phyloP scores from a whole-genome alignment of 2,888 invertebrate species.

The Synergus laeviventris region DNA sequence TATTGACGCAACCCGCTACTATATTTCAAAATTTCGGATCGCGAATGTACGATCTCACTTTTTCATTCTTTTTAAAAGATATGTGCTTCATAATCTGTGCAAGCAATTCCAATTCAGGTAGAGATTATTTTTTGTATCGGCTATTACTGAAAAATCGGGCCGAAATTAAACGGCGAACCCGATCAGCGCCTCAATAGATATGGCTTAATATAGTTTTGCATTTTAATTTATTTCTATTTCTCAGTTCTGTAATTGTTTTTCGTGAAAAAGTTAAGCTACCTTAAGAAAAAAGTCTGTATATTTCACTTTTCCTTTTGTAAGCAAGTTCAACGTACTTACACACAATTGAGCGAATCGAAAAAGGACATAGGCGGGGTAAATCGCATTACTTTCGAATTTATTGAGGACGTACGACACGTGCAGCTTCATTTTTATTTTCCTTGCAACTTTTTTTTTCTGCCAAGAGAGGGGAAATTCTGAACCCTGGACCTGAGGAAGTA shows the following conservation, averaged over 20 bases:
- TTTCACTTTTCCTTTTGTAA: background rate
- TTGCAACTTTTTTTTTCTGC: constrained; percentile 43
- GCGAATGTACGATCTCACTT: constrained; percentile 44
- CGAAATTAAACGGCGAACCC: no score
- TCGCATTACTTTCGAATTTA: constrained; percentile 68
- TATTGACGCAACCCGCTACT: constrained; percentile 40
- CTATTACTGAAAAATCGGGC: no score
- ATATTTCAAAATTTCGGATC: constrained; percentile 31
- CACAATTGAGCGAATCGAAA: constrained; percentile 31
- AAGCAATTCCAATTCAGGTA: background rate
- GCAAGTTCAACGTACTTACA: background rate
- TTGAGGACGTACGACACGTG: constrained; percentile 64
- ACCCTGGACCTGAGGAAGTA: constrained; percentile 63
- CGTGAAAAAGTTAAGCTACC: no score
- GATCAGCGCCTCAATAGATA: no score
- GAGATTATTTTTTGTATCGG: no score
- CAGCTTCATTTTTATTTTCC: constrained; percentile 54
- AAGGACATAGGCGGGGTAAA: constrained; percentile 62
- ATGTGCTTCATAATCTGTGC: background rate
- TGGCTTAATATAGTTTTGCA: no score
- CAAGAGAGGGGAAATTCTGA: constrained; percentile 42
- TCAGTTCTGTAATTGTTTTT: no score
- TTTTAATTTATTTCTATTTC: no score
- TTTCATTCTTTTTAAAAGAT: constrained; percentile 38
- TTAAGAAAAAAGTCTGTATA: background rate